Evolutionary conservation across 2,888 invertebrate species (phyloP), one percentile per base, ranked within the genome.

Genomic region (Ennomos fuscantarius): DNA sequence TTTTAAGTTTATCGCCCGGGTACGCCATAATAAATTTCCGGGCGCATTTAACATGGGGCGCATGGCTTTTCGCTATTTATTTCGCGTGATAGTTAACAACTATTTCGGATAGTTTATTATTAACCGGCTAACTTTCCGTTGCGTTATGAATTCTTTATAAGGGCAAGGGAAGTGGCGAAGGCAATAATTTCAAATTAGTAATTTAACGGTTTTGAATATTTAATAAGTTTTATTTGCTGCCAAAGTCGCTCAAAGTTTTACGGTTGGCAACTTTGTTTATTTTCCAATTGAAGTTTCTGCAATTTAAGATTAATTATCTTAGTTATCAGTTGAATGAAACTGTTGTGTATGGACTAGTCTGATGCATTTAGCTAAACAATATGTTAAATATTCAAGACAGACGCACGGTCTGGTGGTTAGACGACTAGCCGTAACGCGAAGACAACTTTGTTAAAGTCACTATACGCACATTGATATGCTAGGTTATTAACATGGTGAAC

Each of bases 1-100:
- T 82, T 72, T 74, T 64, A 59, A 82, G 78, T 85, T 83, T 82
- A 81, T 77, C 72, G 79, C 72, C 70, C 55, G 69, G 76, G 52
- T 80, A 78, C 72, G 73, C 67, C 61, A 64, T 69, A 70, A 77
- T 79, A 81, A 81, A 82, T 82, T 75, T 76, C 73, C 70, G 67
- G 63, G 60, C 61, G 69, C 70, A 75, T 76, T 75, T 63, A 77
- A 76, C 68, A 73, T 70, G 74, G 76, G 74, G 74, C 73, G 70
- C 73, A 68, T 69, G 66, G 56, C 46, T 67, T 72, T 72, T 65
- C 68, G 70, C 71, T 68, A 73, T 81, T 71, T 70, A 77, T 75
- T 72, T 69, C 66, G 63, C 66, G 60, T 69, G 66, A 72, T 76
- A 73, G 72, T 73, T 73, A 70, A 65, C 63, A 1, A 24, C 69